Percentiles rank a stretch among this genome's conserved stretches.
phyloP scores from a whole-genome alignment of 2,797 vertebrate species.

The Ciconia nigra region DNA sequence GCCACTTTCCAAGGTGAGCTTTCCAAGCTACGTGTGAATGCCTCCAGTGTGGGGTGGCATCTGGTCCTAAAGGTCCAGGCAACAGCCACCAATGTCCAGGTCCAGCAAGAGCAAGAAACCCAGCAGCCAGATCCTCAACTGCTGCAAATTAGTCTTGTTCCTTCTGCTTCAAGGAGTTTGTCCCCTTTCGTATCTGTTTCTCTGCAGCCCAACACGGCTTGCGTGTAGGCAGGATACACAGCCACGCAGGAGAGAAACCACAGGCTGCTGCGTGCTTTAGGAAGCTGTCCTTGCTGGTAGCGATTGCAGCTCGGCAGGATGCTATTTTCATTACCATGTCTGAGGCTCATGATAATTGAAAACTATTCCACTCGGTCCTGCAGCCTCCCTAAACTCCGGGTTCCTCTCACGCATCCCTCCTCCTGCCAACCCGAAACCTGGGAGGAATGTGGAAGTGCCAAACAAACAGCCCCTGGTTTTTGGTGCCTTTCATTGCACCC shows the following conservation, averaged over 20 bases:
- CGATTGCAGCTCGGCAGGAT: neutral
- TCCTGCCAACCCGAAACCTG: neutral
- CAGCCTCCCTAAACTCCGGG: neutral
- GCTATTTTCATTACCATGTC: neutral
- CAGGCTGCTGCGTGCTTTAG: neutral
- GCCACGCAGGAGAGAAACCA: neutral
- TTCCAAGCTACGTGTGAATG: neutral
- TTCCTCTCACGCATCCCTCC: neutral
- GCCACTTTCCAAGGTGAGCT: neutral
- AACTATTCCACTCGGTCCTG: neutral
- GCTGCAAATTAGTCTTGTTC: fast-evolving
- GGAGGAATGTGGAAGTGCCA: fast-evolving
- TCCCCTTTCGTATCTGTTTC: fast-evolving
- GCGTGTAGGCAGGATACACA: neutral
- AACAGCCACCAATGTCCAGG: neutral
- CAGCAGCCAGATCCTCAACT: neutral
- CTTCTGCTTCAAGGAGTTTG: neutral
- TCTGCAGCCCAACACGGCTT: neutral
- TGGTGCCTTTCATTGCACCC: neutral
- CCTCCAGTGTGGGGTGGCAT: neutral
- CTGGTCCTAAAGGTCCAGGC: neutral
- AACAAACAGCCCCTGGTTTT: neutral
- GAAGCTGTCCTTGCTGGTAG: neutral
- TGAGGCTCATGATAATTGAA: neutral
- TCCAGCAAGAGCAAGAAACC: neutral